Evolutionary conservation across 2,797 vertebrate species (phyloP).

Genomic region (Urosaurus nigricauda): DNA sequence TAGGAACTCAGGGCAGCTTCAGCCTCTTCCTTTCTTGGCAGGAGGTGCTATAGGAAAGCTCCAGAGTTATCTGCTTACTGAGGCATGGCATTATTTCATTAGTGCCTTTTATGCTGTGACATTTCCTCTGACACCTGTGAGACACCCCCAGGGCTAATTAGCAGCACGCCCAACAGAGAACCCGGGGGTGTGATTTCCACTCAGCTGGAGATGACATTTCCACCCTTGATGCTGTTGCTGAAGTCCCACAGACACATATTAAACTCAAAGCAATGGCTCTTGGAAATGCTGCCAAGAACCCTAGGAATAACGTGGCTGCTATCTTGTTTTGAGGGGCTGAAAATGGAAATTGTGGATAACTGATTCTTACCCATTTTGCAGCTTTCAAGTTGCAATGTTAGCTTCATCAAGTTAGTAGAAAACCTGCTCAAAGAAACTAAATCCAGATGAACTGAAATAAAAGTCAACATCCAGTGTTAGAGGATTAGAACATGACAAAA

Average conservation of each 20-base stretch:
- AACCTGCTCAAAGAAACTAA: background rate
- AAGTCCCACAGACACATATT: background rate
- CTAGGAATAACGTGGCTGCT: background rate
- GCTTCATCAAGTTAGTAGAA: background rate
- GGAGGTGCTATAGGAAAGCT: conserved; percentile 14
- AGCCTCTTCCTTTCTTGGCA: background rate
- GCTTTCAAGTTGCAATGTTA: background rate
- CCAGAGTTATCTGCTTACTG: background rate
- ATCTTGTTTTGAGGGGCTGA: background rate
- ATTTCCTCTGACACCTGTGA: conserved; percentile 49
- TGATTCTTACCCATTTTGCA: background rate
- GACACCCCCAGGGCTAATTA: conserved; percentile 32
- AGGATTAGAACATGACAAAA: background rate
- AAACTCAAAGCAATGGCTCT: background rate
- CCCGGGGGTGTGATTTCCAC: background rate
- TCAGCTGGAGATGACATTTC: background rate
- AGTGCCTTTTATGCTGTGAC: conserved; percentile 52
- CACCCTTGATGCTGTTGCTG: conserved; percentile 8
- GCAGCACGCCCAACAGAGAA: background rate
- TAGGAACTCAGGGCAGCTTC: background rate
- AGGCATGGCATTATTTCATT: conserved; percentile 38
- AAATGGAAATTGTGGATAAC: conserved; percentile 8
- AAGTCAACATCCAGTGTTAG: background rate
- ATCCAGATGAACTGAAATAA: background rate
- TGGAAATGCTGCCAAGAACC: background rate